Conservation (phyloP, 2,797 vertebrate species). For the Hypotaenidia okinawae region DNA sequence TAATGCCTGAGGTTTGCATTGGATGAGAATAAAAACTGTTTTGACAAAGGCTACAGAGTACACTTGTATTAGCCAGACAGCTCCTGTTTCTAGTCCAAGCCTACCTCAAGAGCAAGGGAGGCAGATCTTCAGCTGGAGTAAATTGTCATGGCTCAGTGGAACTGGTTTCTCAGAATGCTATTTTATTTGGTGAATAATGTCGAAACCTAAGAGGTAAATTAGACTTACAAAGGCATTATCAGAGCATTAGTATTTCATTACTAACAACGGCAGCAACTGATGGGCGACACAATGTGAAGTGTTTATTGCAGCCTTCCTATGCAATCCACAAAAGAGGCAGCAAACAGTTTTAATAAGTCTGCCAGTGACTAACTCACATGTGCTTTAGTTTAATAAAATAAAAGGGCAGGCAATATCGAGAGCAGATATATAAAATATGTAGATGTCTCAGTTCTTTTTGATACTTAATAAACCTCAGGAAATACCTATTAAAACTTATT, state of each 20-base stretch:
- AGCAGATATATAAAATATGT: constrained; percentile 1
- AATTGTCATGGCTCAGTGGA: constrained; percentile 20
- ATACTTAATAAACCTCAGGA: constrained; percentile 32
- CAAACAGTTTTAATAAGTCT: not conserved
- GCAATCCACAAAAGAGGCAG: not conserved
- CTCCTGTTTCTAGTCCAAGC: not conserved
- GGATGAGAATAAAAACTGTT: constrained; percentile 45
- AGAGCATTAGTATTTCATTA: constrained; percentile 2
- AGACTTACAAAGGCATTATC: not conserved
- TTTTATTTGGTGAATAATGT: not conserved
- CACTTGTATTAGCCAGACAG: constrained; percentile 22
- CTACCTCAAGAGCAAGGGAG: not conserved
- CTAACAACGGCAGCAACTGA: not conserved
- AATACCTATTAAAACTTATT: constrained; percentile 21
- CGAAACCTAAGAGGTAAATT: not conserved
- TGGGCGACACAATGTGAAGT: not conserved
- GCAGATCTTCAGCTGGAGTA: constrained; percentile 12
- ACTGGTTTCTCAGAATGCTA: constrained; percentile 1
- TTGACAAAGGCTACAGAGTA: constrained; percentile 56
- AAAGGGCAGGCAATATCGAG: not conserved
- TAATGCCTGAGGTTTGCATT: constrained; percentile 41
- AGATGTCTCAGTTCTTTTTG: not conserved
- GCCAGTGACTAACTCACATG: not conserved
- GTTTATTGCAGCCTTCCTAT: not conserved
- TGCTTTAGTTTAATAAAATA: not conserved